Evolutionary conservation across 2,888 invertebrate genomes (phyloP).

Genomic region (Phortica magna): DNA sequence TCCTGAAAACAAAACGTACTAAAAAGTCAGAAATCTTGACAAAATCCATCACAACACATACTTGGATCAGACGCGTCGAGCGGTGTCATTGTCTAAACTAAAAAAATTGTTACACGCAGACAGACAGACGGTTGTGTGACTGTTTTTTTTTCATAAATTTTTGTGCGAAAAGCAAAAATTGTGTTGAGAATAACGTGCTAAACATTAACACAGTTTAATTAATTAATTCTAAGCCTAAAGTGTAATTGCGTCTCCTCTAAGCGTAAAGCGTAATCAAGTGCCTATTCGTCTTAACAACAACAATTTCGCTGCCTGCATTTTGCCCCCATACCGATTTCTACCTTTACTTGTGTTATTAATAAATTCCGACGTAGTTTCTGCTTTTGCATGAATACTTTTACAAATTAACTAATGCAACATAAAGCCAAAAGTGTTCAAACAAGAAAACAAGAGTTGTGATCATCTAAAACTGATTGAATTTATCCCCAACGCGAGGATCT

Average conservation of each 20-base stretch:
- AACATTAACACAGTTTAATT: too few species aligned
- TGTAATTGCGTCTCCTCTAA: not conserved
- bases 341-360: not conserved
- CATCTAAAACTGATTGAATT: not conserved
- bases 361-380: slow-evolving; percentile 11
- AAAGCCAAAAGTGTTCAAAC: not conserved
- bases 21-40: too few species aligned
- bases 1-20: too few species aligned
- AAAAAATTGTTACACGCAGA: not conserved
- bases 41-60: too few species aligned
- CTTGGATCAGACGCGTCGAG: not conserved
- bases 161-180: not conserved
- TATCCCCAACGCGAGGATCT: slow-evolving; percentile 73
- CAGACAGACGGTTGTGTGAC: not conserved
- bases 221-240: not conserved
- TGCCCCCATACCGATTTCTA: not conserved
- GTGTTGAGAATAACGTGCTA: not conserved
- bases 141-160: not conserved
- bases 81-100: not conserved
- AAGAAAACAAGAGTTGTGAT: not conserved
- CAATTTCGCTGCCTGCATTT: not conserved
- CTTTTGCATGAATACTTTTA: not conserved
- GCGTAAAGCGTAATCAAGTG: slow-evolving; percentile 15
- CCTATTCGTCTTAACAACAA: not conserved
- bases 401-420: not conserved